Conservation (phyloP, 2,888 invertebrate genomes). For the Pimpla rufipes region DNA sequence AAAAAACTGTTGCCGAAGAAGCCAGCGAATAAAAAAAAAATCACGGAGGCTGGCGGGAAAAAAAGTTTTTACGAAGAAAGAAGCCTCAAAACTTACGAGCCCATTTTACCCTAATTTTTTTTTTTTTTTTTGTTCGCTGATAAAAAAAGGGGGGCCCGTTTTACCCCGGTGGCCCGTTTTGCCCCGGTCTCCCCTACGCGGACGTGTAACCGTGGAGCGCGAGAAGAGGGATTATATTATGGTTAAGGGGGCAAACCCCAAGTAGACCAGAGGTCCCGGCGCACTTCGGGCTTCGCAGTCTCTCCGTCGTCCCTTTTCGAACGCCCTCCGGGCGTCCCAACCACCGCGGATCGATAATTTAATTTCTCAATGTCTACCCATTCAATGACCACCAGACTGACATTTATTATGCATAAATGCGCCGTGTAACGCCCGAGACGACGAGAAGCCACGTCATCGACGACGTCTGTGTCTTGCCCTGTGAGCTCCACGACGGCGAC, state of each 20-base stretch:
- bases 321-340: conserved; percentile 43
- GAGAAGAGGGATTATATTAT: conserved; percentile 41
- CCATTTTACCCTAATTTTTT: too few species aligned
- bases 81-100: too few species aligned
- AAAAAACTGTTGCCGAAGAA: too few species aligned
- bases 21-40: too few species aligned
- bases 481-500: background rate
- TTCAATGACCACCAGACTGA: conserved; percentile 39
- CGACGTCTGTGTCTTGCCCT: background rate
- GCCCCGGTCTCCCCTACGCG: too few species aligned
- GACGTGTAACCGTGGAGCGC: conserved; percentile 16
- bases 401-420: conserved; percentile 60
- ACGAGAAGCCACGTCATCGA: conserved; percentile 31
- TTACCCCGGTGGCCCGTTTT: too few species aligned
- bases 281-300: conserved; percentile 32
- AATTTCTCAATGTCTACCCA: conserved; percentile 65
- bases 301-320: background rate
- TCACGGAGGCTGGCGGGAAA: too few species aligned
- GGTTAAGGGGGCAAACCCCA: conserved; percentile 38
- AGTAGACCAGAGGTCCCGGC: conserved; percentile 44
- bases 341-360: conserved; percentile 69
- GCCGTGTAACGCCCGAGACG: conserved; percentile 39
- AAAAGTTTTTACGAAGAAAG: too few species aligned
- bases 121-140: too few species aligned
- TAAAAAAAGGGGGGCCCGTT: too few species aligned